Evolutionary conservation across 1,140 invertebrate genomes (phyloP).

Genomic region (Drosophila pachea): DNA sequence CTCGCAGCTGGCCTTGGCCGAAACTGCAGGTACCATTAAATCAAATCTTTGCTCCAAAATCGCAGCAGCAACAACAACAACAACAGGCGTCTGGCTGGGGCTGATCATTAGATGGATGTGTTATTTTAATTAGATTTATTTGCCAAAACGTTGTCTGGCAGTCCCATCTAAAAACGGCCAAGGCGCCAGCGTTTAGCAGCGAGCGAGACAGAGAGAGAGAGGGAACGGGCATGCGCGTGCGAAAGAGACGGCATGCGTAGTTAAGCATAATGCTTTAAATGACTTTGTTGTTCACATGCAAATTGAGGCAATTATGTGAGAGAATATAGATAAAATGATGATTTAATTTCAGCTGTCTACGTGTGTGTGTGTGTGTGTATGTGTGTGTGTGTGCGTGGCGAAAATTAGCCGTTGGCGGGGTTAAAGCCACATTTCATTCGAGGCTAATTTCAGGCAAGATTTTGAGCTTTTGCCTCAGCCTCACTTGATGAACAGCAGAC

Average conservation of each 20-base stretch:
- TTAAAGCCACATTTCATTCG: conserved; percentile 40
- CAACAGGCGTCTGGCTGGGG: neutral
- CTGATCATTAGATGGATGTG: conserved; percentile 4
- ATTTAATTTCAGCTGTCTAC: conserved; percentile 64
- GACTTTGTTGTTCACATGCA: conserved; percentile 59
- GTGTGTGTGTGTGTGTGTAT: conserved; percentile 11
- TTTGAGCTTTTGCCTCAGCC: conserved; percentile 30
- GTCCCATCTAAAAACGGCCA: conserved; percentile 35
- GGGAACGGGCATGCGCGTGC: neutral
- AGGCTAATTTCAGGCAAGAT: conserved; percentile 58
- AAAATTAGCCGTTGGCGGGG: conserved; percentile 48
- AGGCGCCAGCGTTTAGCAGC: conserved; percentile 35
- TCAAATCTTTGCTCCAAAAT: neutral
- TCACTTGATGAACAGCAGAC: conserved; percentile 29
- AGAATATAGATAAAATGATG: conserved; percentile 71
- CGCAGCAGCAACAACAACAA: neutral
- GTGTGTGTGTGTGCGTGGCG: neutral
- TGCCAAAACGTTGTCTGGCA: conserved; percentile 8
- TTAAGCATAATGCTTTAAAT: conserved; percentile 35
- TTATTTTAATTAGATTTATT: conserved; percentile 32
- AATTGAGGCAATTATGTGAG: conserved; percentile 75
- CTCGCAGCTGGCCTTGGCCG: conserved; percentile 23
- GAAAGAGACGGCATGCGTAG: neutral
- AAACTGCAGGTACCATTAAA: conserved; percentile 26
- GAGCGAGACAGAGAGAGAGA: neutral